Base-by-base conservation (phyloP, 2,113 vertebrate species). In the Corythaeola cristata region DNA sequence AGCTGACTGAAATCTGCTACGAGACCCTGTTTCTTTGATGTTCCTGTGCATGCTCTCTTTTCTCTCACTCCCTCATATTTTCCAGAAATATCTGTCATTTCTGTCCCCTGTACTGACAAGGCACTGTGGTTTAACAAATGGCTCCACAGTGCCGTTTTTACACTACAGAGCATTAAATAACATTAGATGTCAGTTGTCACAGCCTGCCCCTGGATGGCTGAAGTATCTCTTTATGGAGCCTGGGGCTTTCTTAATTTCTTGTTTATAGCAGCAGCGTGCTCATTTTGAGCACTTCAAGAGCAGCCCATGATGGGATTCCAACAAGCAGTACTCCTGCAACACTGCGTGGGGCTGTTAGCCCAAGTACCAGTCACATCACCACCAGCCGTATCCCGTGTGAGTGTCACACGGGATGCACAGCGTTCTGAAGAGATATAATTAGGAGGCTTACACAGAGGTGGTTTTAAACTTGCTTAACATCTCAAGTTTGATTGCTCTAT, bases 221-320 rank as follows among this genome's bases (percentile, higher is more conserved):
- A 88, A 62, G 8, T 9, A 30, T 58, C 85, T 66, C 39, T 24
- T 62, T 44, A 64, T 15, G 33, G 52, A 75, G n/a, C 41, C 28
- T 23, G 13, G 1, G 12, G 9, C 55, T 45, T 77, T 59, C 73
- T 47, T 22, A 39, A 33, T 80, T 73, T 84, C 89, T 77, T 33
- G 20, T 39, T 82, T 47, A 52, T 10, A 59, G 37, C 60, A 82
- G 52, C 50, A 76, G 15, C 4, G 15, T 69, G 59, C 67, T 80
- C 7, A 74, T 56, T 83, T 62, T 52, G 28, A 90, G 16, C 44
- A 60, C 55, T 76, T 41, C 22, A 68, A 52, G 80, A 75, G 41
- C 17, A 41, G 41, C 22, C 22, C 0, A 0, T 4, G 6, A 18
- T 0, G 6, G 52, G 58, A 93, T 59, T 83, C 27, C 62, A 79